These are phyloP conservation scores for Plectrocnemia conspersa DNA, from an alignment of 1,140 invertebrate genomes.

Conservation along the genomic window DNA sequence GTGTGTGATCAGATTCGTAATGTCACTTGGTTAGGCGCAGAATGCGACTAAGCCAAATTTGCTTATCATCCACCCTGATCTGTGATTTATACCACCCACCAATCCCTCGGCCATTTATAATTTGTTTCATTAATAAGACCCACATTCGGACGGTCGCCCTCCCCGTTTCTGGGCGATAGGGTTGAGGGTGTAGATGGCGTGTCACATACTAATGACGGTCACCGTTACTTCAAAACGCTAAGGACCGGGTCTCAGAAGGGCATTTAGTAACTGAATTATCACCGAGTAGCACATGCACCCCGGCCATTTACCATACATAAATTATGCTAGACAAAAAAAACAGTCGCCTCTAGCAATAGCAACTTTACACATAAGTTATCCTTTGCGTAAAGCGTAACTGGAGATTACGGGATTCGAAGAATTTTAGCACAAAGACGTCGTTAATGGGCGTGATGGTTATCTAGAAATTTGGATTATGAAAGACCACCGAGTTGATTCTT, in stretches of 20 bases:
- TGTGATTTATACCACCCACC: conserved; percentile 29
- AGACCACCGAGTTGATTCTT: conserved; percentile 1
- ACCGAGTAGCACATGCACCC: conserved; percentile 1
- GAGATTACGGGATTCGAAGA: no score
- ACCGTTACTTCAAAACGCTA: conserved; percentile 8
- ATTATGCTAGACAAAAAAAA: background rate
- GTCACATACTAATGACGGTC: conserved; percentile 25
- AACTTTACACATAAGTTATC: background rate
- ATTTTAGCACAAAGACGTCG: no score
- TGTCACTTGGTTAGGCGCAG: no score
- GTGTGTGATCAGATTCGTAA: no score
- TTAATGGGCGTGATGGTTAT: background rate
- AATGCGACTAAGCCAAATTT: conserved; percentile 17
- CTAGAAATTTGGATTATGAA: background rate
- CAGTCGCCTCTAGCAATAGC: background rate
- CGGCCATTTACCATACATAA: no score
- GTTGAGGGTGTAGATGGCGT: background rate
- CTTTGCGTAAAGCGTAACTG: background rate
- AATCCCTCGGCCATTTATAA: conserved; percentile 24
- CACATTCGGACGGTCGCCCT: background rate
- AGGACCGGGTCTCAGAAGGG: conserved; percentile 13
- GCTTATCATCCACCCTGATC: conserved; percentile 29
- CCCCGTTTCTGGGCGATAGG: background rate
- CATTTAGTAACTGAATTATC: conserved; percentile 9
- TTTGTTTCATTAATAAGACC: conserved; percentile 34